Evolutionary conservation across 1,140 invertebrate species (phyloP).

Genomic region (Neodiprion pinetum): DNA sequence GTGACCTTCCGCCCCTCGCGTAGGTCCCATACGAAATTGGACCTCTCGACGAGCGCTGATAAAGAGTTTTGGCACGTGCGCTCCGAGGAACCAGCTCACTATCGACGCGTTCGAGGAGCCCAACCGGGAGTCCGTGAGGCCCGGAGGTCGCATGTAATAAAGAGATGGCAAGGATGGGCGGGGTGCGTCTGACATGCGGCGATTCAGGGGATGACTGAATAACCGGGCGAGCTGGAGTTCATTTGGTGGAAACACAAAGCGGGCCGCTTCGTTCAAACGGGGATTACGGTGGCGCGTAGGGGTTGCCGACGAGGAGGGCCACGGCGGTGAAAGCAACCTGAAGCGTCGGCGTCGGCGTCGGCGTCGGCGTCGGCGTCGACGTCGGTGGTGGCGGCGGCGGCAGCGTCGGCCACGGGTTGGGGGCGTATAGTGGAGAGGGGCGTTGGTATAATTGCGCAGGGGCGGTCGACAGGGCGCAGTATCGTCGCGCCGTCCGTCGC

Average conservation of each 20-base stretch:
- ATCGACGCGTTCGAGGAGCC: no score
- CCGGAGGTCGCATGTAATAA: no score
- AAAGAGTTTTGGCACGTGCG: no score
- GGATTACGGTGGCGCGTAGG: not conserved
- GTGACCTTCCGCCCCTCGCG: no score
- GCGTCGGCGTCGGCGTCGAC: constrained; percentile 44
- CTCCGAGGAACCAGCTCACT: no score
- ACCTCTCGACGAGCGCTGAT: no score
- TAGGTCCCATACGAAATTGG: no score
- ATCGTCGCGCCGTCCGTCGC: constrained; percentile 56
- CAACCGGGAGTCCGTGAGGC: no score
- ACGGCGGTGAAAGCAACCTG: constrained; percentile 6
- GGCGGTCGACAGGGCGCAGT: constrained; percentile 61
- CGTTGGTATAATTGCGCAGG: constrained; percentile 62
- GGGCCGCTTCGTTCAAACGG: no score
- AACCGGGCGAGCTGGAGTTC: constrained; percentile 12
- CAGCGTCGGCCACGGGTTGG: constrained; percentile 24
- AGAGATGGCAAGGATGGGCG: no score
- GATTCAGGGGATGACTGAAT: constrained; percentile 33
- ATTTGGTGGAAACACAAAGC: constrained; percentile 12
- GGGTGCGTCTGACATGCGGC: constrained; percentile 13
- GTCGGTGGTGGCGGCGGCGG: constrained; percentile 35
- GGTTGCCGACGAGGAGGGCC: not conserved
- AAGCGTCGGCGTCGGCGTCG: constrained; percentile 42
- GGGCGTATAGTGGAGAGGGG: constrained; percentile 41